Base-by-base conservation (phyloP, 2,797 vertebrate genomes). In the Kryptolebias ocellatus region DNA sequence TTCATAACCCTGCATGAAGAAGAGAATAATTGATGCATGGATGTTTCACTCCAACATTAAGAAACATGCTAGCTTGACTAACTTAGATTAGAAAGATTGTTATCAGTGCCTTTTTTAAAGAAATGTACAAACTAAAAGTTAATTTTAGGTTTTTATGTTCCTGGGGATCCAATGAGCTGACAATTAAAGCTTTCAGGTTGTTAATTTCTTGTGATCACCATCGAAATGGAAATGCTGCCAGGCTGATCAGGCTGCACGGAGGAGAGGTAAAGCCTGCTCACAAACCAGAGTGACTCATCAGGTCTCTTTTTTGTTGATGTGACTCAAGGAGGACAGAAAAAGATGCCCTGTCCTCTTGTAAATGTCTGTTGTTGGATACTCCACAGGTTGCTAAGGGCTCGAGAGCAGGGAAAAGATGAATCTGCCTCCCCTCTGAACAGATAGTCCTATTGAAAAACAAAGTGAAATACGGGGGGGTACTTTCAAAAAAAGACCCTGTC, bases 301-400 rank as follows among this genome's bases (percentile, higher is more conserved):
- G 81, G 84, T 90, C 87, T 90, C 83, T 78, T 90, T 76, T 70
- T 78, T 79, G 79, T 65, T 71, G 85, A 87, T 80, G 85, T 86
- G 79, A 74, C 84, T 89, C 78, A 78, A 90, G 84, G 79, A 87
- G 88, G 83, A 89, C 81, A 84, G 81, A 89, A 91, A 91, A 90
- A 86, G 81, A 90, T 79, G 81, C 79, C 69, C 76, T 72, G 68
- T 61, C 47, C 87, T 85, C 83, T 83, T 79, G 71, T 84, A 78
- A 81, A 76, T 46, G 80, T 87, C 85, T 88, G 89, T 89, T 90
- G 89, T 85, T 88, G 71, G 87, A 87, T 85, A 89, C 88, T 88
- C 67, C 9, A 71, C 1, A 29, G 83, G 88, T 89, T 90, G 89
- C 87, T 89, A 89, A 85, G 89, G 87, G 79, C 84, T 74, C 63